These are phyloP conservation scores for Nymphicus hollandicus DNA, from an alignment of 2,113 vertebrate species.

Conservation along the genomic window DNA sequence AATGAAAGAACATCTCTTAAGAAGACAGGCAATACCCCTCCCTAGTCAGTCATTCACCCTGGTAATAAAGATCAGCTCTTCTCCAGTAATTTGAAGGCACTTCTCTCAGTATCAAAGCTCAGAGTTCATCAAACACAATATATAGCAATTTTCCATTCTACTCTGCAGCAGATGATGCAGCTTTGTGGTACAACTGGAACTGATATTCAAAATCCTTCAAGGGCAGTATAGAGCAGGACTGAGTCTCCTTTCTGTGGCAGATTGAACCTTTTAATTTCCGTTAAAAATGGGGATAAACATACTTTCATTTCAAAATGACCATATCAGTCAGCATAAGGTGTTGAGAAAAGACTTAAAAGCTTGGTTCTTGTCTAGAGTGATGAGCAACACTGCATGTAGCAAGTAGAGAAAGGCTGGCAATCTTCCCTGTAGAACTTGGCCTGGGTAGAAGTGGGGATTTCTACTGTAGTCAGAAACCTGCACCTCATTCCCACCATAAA, in stretches of 20 bases:
- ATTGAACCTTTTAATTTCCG: not conserved
- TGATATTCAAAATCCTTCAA: not conserved
- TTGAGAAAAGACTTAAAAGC: not conserved
- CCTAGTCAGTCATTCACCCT: too few species aligned
- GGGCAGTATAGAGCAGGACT: not conserved
- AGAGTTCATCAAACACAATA: not conserved
- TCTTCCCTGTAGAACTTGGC: not conserved
- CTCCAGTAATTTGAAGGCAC: not conserved
- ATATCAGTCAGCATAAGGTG: not conserved
- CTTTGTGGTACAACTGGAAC: not conserved
- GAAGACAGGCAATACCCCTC: not conserved
- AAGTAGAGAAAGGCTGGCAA: not conserved
- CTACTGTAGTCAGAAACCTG: not conserved
- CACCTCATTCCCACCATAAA: not conserved
- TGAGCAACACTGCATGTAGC: not conserved
- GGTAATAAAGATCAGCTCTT: not conserved
- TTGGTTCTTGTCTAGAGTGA: not conserved
- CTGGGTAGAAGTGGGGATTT: not conserved
- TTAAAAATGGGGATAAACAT: not conserved
- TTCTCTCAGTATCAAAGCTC: not conserved
- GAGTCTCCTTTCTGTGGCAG: not conserved
- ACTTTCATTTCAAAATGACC: not conserved
- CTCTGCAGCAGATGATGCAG: not conserved
- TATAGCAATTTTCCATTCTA: not conserved
- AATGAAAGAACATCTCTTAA: not conserved